These are phyloP conservation scores for Diaprepes abbreviatus DNA, from an alignment of 2,888 invertebrate species.

Conservation along the genomic window DNA sequence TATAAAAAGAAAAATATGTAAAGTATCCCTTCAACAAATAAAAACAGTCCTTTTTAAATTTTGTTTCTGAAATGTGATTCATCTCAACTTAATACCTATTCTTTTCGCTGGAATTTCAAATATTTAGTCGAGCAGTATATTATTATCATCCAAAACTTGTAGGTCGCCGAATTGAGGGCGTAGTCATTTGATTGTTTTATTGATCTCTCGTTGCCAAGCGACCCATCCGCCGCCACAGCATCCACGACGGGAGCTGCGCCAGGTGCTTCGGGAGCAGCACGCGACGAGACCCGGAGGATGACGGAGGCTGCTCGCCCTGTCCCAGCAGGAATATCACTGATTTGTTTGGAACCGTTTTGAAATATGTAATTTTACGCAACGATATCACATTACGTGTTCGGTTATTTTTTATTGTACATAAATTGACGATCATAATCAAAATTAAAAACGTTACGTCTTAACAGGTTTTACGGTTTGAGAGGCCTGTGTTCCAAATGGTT, in stretches of 20 bases:
- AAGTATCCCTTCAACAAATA: too few species aligned
- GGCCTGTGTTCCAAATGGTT: too few species aligned
- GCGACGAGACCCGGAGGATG: slow-evolving; percentile 30
- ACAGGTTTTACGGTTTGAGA: too few species aligned
- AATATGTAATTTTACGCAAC: background rate
- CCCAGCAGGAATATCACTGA: background rate
- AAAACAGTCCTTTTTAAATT: too few species aligned
- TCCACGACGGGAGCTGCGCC: slow-evolving; percentile 55
- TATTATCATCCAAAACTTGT: slow-evolving; percentile 15
- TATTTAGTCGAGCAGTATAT: slow-evolving; percentile 24
- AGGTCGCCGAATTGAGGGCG: slow-evolving; percentile 57
- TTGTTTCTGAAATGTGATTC: too few species aligned
- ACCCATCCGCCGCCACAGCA: slow-evolving; percentile 57
- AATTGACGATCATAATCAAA: too few species aligned
- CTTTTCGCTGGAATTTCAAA: too few species aligned
- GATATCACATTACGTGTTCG: too few species aligned
- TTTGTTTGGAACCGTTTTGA: background rate
- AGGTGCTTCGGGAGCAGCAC: slow-evolving; percentile 51
- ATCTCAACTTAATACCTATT: too few species aligned
- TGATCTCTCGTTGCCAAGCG: slow-evolving; percentile 65
- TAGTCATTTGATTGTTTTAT: slow-evolving; percentile 66
- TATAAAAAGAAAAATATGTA: too few species aligned
- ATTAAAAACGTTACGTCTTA: too few species aligned
- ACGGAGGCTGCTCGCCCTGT: background rate
- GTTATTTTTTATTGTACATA: too few species aligned